phyloP scores from a whole-genome alignment of 2,113 vertebrate species.

The Pseudolaguvia tuberculata region DNA sequence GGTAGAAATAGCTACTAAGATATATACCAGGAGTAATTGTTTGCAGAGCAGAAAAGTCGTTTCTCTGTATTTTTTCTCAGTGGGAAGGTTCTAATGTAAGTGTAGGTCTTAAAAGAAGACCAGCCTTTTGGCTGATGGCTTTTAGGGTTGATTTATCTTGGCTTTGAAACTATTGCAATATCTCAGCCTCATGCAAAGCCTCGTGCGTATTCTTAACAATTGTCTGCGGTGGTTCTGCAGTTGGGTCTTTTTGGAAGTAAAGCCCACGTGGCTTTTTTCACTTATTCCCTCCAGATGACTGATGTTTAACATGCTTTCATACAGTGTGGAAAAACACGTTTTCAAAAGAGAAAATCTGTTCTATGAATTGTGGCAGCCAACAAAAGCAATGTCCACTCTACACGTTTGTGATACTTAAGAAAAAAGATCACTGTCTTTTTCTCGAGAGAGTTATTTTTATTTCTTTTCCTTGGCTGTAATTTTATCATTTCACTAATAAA shows the following conservation, averaged over 20 bases:
- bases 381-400: conserved; percentile 46
- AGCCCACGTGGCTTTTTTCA: conserved; percentile 52
- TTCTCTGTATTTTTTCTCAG: not conserved
- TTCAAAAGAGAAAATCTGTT: conserved; percentile 74
- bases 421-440: conserved; percentile 39
- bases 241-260: conserved; percentile 52
- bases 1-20: conserved; percentile 17
- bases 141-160: conserved; percentile 64
- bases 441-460: conserved; percentile 24
- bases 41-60: conserved; percentile 20
- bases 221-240: conserved; percentile 47
- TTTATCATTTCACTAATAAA: not conserved
- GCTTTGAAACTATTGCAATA: conserved; percentile 60
- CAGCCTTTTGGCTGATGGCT: conserved; percentile 59
- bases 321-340: conserved; percentile 65
- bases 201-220: conserved; percentile 51
- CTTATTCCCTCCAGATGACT: conserved; percentile 72
- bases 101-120: conserved; percentile 59
- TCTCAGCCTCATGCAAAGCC: conserved; percentile 54
- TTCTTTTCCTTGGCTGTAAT: not conserved
- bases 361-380: conserved; percentile 48
- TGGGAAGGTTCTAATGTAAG: conserved; percentile 56
- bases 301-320: conserved; percentile 53
- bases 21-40: conserved; percentile 10
- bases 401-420: conserved; percentile 49